phyloP scores from a whole-genome alignment of 2,797 vertebrate species.

The Sebastes umbrosus region DNA sequence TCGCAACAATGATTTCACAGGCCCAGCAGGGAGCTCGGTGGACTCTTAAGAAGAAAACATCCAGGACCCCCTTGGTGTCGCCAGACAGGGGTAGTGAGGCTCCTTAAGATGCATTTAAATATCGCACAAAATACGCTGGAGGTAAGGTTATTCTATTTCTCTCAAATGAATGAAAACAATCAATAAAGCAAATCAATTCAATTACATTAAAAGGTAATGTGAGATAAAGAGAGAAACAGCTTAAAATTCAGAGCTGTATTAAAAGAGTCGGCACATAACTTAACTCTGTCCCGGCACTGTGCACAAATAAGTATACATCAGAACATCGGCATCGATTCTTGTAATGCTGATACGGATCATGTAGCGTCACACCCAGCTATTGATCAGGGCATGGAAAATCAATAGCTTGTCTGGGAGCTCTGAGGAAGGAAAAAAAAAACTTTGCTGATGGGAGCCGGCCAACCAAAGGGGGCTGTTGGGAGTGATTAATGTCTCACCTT shows the following conservation, averaged over 20 bases:
- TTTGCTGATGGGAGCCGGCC: slow-evolving; percentile 68
- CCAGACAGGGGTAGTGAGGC: background rate
- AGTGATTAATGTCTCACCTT: slow-evolving; percentile 87
- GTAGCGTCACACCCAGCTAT: slow-evolving; percentile 83
- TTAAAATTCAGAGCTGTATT: slow-evolving; percentile 29
- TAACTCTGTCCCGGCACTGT: slow-evolving; percentile 48
- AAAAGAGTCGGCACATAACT: slow-evolving; percentile 62
- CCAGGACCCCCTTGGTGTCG: slow-evolving; percentile 33
- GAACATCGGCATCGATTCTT: slow-evolving; percentile 78
- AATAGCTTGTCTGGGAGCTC: slow-evolving; percentile 79
- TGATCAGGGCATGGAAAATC: slow-evolving; percentile 80
- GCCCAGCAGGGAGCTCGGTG: slow-evolving; percentile 53
- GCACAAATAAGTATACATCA: slow-evolving; percentile 77
- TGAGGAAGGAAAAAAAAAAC: slow-evolving; percentile 70
- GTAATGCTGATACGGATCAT: slow-evolving; percentile 84
- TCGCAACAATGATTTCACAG: slow-evolving; percentile 69
- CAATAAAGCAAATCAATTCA: background rate
- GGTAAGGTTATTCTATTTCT: background rate
- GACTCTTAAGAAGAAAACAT: slow-evolving; percentile 48
- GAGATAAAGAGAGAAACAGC: background rate
- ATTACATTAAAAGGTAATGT: background rate
- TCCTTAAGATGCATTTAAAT: slow-evolving; percentile 8
- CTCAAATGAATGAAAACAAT: background rate
- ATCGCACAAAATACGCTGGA: background rate
- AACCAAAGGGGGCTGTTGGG: slow-evolving; percentile 58